Evolutionary conservation across 2,113 vertebrate species (phyloP).

Genomic region (Rallus limicola): DNA sequence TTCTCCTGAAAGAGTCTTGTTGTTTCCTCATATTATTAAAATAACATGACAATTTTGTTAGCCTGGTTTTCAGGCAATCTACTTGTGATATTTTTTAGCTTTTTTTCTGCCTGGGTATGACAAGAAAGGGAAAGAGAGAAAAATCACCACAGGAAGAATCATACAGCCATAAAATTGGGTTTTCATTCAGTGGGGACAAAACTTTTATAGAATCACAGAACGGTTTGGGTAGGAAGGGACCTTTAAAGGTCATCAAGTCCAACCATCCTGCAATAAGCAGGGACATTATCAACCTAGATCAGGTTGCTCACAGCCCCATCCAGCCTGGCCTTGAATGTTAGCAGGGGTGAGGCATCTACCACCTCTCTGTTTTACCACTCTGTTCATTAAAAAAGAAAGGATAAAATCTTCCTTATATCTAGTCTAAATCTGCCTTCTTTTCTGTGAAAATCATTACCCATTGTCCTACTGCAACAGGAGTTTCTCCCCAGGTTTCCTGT

Average conservation of each 20-base stretch:
- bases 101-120: neutral
- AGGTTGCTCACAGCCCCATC: neutral
- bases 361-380: neutral
- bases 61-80: neutral
- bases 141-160: neutral
- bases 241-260: neutral
- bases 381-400: neutral
- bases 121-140: neutral
- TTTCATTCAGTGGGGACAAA: neutral
- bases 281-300: neutral
- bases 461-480: neutral
- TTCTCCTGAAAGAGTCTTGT: neutral
- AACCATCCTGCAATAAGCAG: neutral
- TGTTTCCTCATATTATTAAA: slow-evolving; percentile 6
- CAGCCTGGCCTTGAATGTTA: neutral
- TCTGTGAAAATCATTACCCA: neutral
- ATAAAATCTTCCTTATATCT: neutral
- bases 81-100: neutral
- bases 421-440: neutral
- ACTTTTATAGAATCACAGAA: neutral
- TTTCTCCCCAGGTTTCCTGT: neutral
- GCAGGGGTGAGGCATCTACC: neutral
- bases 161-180: neutral
- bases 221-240: neutral
- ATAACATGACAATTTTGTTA: neutral